These are phyloP conservation scores for Pycnomerus fuliginosus DNA, from an alignment of 2,888 invertebrate genomes.

Conservation along the genomic window DNA sequence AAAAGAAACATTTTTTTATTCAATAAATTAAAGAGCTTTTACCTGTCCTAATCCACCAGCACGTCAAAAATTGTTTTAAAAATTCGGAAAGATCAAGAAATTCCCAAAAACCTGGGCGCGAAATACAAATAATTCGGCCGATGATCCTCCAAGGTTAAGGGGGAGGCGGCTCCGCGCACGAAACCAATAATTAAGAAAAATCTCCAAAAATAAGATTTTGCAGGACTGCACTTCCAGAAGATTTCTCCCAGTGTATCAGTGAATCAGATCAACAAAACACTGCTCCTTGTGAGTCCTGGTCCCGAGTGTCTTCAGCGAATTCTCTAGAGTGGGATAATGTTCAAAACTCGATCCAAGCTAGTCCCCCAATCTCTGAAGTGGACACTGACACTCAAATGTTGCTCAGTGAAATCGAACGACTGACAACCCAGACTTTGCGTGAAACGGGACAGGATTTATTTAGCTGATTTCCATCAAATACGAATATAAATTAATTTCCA, in stretches of 20 bases:
- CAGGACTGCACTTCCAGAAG: constrained; percentile 42
- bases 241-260: constrained; percentile 31
- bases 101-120: too few relatives aligned
- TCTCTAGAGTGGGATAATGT: constrained; percentile 70
- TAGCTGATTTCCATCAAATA: constrained; percentile 50
- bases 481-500: too few relatives aligned
- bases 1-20: too few relatives aligned
- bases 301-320: constrained; percentile 64
- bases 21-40: too few relatives aligned
- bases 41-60: too few relatives aligned
- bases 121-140: too few relatives aligned
- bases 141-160: too few relatives aligned
- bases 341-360: constrained; percentile 50
- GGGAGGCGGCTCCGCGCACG: too few relatives aligned
- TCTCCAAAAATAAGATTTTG: constrained; percentile 5
- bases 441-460: constrained; percentile 60
- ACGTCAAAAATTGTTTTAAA: too few relatives aligned
- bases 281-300: constrained; percentile 55
- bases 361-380: constrained; percentile 54
- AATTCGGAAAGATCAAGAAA: too few relatives aligned
- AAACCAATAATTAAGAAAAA: too few relatives aligned
- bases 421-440: constrained; percentile 64
- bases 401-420: constrained; percentile 65
- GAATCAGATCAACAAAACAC: constrained; percentile 42
- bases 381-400: constrained; percentile 67